Evolutionary conservation across 2,797 vertebrate genomes (phyloP), one percentile per base, ranked within the genome.

Genomic region (Pseudomugil gertrudae): DNA sequence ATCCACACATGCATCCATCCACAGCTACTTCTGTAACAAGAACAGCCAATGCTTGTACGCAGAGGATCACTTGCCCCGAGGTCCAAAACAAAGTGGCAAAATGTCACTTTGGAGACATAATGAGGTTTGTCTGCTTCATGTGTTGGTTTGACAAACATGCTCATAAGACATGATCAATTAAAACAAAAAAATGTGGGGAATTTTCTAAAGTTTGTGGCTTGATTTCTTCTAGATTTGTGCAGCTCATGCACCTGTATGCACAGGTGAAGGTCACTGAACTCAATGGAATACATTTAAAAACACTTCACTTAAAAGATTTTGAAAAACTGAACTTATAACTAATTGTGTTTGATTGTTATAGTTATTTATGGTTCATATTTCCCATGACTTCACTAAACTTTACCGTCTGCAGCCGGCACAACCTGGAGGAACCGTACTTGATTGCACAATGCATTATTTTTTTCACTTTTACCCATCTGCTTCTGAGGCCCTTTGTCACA

Each of bases 71-170:
- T 57, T 59, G 24, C 72, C 52, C 30, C 8, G 45, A 63, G 59
- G 45, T 65, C 67, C 36, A 47, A 67, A 66, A 58, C 53, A 19
- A 63, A 69, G 66, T 36, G 50, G 74, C 8, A 17, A 79, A 57
- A 84, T 84, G 59, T 52, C 43, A 80, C 66, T 77, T 52, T 21
- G 38, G 52, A n/a, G 27, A 52, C 65, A 65, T 79, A 83, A 90
- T 79, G 10, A 84, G 78, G 57, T 66, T 57, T 66, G 70, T 72
- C 76, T 87, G 83, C 69, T 67, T 83, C 47, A 74, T 82, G 57
- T 59, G 61, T 59, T 21, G 29, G 53, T 29, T 33, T 59, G 47
- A 57, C 67, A 70, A 83, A 84, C 78, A 63, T 45, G 73, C 71
- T 82, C 76, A 87, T 64, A 48, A 57, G 58, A 73, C 55, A 70